phyloP scores from a whole-genome alignment of 2,888 invertebrate species.

The Hetaerina titia region DNA sequence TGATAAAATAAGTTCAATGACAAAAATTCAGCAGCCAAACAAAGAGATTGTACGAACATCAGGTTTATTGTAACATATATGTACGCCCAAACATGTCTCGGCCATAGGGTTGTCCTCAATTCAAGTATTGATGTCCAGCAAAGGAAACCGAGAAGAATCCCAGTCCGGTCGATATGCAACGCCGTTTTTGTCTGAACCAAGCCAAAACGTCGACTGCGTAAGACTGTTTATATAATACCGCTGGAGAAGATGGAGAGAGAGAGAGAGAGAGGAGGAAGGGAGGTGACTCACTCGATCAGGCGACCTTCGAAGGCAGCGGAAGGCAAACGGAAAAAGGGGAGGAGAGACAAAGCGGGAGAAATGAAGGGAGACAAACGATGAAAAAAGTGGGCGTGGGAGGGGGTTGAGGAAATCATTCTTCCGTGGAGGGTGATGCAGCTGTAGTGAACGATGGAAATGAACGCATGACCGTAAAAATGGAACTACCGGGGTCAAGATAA shows the following conservation, averaged over 20 bases:
- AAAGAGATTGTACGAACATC: too few species aligned
- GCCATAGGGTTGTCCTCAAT: too few species aligned
- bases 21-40: neutral
- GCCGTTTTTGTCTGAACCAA: too few species aligned
- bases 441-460: neutral
- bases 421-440: neutral
- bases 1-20: neutral
- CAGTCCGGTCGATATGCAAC: too few species aligned
- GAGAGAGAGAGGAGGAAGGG: neutral
- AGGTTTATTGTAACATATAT: too few species aligned
- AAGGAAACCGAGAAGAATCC: too few species aligned
- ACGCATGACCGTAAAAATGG: conserved; percentile 5
- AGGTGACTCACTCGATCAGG: neutral
- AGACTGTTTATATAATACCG: neutral
- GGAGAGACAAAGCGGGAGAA: neutral
- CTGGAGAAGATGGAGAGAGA: neutral
- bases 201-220: too few species aligned
- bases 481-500: neutral
- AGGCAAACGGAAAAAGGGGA: neutral
- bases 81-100: too few species aligned
- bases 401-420: conserved; percentile 29
- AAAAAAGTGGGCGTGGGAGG: neutral
- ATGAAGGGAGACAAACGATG: neutral
- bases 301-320: neutral
- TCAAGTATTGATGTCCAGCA: too few species aligned